Evolutionary conservation across 35 echinoderm and acorn worm genomes (phyloP).

Genomic region (Chiridota heheva): DNA sequence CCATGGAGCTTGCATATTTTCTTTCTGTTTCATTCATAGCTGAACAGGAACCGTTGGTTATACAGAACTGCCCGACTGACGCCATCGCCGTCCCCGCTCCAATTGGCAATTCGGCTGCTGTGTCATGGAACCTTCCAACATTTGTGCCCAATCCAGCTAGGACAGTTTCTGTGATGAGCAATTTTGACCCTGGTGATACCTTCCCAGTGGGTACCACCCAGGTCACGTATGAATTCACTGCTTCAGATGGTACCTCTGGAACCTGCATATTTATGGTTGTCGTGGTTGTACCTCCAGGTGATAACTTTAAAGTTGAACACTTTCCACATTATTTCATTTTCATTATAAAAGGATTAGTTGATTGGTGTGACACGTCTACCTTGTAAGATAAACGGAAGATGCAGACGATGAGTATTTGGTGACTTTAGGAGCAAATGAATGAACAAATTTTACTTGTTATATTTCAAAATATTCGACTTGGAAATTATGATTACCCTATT

Average conservation of each 20-base stretch:
- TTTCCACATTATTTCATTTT: background rate
- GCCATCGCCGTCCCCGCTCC: conserved; percentile 18
- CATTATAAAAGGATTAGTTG: too few species aligned
- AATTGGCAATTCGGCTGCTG: background rate
- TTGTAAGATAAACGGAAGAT: too few species aligned
- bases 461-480: too few species aligned
- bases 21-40: background rate
- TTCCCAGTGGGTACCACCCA: conserved; percentile 49
- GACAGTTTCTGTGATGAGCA: background rate
- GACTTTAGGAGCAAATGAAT: too few species aligned
- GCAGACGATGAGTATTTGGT: too few species aligned
- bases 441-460: too few species aligned
- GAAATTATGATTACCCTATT: too few species aligned
- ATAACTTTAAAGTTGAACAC: background rate
- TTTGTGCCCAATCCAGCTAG: conserved; percentile 56
- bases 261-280: conserved; percentile 48
- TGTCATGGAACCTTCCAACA: conserved; percentile 47
- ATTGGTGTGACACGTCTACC: too few species aligned
- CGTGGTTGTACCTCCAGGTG: conserved; percentile 50
- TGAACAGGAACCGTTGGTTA: conserved; percentile 8
- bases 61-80: conserved; percentile 20
- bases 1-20: background rate
- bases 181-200: conserved; percentile 32
- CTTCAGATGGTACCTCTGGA: conserved; percentile 30
- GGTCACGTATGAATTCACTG: conserved; percentile 61